Percentiles rank a stretch among this genome's conserved stretches.
These are phyloP conservation scores for Junonia oenone DNA, from an alignment of 2,888 invertebrate species.

Conservation along the genomic window DNA sequence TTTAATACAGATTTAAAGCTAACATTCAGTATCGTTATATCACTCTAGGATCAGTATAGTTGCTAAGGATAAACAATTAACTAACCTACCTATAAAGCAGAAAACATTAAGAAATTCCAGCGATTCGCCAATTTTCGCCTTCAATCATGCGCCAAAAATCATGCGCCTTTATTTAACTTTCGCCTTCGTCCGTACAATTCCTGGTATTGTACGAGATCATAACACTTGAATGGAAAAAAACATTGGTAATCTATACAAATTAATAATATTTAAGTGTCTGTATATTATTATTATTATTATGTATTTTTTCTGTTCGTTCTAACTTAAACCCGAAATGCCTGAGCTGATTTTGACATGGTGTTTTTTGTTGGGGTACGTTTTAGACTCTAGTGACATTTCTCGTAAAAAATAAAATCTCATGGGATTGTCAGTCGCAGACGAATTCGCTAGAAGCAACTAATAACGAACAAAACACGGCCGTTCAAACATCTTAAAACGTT, in stretches of 20 bases:
- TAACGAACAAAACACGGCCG: neutral
- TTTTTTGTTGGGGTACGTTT: too few relatives aligned
- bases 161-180: neutral
- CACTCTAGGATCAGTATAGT: neutral
- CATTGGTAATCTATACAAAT: neutral
- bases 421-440: too few relatives aligned
- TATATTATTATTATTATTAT: too few relatives aligned
- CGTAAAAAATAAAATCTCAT: too few relatives aligned
- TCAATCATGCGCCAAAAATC: conserved; percentile 4
- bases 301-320: too few relatives aligned
- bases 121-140: neutral
- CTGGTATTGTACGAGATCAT: neutral
- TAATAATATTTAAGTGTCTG: too few relatives aligned
- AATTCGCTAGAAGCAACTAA: too few relatives aligned
- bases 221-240: neutral
- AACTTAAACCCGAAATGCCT: too few relatives aligned
- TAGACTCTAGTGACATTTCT: too few relatives aligned
- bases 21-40: too few relatives aligned
- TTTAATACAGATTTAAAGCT: too few relatives aligned
- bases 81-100: neutral
- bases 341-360: too few relatives aligned
- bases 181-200: neutral
- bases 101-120: neutral
- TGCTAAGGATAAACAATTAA: neutral
- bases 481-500: neutral